Evolutionary conservation across 2,888 invertebrate genomes (phyloP).

Genomic region (Zootermopsis nevadensis): DNA sequence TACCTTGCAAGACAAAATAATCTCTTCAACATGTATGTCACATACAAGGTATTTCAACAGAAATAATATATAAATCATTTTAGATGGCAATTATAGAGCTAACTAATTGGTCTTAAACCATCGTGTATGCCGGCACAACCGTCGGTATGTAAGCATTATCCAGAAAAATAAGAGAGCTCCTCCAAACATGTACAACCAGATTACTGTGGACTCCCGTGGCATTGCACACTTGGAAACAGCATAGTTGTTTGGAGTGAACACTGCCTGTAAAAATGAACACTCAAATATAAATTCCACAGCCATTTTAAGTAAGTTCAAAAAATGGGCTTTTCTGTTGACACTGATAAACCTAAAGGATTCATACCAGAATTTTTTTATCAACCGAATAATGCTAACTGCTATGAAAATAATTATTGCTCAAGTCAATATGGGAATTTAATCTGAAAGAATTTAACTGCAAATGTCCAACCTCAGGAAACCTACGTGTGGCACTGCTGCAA

Average conservation of each 20-base stretch:
- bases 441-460: too few relatives aligned
- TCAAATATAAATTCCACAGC: slow-evolving; percentile 19
- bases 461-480: too few relatives aligned
- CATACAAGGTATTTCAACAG: neutral
- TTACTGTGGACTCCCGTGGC: slow-evolving; percentile 82
- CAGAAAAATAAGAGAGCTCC: slow-evolving; percentile 48
- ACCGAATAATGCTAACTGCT: too few relatives aligned
- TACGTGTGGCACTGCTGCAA: too few relatives aligned
- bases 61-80: neutral
- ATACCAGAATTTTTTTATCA: too few relatives aligned
- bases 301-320: slow-evolving; percentile 32
- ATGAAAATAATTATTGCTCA: too few relatives aligned
- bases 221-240: slow-evolving; percentile 83
- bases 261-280: slow-evolving; percentile 71
- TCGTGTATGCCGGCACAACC: slow-evolving; percentile 48
- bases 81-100: neutral
- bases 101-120: slow-evolving; percentile 47
- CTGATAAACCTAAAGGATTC: too few relatives aligned
- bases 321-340: too few relatives aligned
- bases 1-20: neutral
- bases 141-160: slow-evolving; percentile 43
- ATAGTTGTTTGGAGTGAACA: slow-evolving; percentile 78
- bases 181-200: slow-evolving; percentile 71
- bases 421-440: too few relatives aligned
- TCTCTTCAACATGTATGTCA: neutral